A percentile compares a stretch with the other conserved stretches of the same genome.
These are phyloP conservation scores for Altica lythri DNA, from an alignment of 2,888 invertebrate genomes.

Conservation along the genomic window DNA sequence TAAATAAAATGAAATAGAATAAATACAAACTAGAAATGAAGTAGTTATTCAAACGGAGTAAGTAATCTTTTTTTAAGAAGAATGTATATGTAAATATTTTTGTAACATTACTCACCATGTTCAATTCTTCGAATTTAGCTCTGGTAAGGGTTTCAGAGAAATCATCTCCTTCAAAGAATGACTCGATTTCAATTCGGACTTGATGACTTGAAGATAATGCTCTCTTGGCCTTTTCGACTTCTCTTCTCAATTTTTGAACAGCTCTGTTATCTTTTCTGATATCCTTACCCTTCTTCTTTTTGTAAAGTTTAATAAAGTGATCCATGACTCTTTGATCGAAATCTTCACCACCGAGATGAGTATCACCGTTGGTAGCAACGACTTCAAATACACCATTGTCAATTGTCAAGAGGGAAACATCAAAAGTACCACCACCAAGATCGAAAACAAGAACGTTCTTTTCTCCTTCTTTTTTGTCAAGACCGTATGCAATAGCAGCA, in stretches of 20 bases:
- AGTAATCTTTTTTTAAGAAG: too few species aligned
- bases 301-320: slow-evolving; percentile 93
- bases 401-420: slow-evolving; percentile 96
- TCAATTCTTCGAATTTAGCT: slow-evolving; percentile 98
- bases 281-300: slow-evolving; percentile 98
- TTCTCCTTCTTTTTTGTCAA: slow-evolving; percentile 96
- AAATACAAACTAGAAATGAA: slow-evolving; percentile 2
- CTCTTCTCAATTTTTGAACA: slow-evolving; percentile 93
- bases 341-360: slow-evolving; percentile 98
- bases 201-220: slow-evolving; percentile 94
- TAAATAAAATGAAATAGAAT: slow-evolving; percentile 10
- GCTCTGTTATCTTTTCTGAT: slow-evolving; percentile 88
- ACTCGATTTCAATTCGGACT: slow-evolving; percentile 97
- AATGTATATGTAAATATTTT: neutral
- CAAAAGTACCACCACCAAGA: slow-evolving; percentile 99
- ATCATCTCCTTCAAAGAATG: slow-evolving; percentile 97
- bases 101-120: slow-evolving; percentile 70
- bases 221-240: slow-evolving; percentile 97
- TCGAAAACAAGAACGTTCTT: slow-evolving; percentile 99
- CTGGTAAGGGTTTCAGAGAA: slow-evolving; percentile 97
- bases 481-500: slow-evolving; percentile 95
- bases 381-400: slow-evolving; percentile 97
- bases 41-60: too few species aligned
- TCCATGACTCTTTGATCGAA: slow-evolving; percentile 99
- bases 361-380: slow-evolving; percentile 92